A percentile compares a stretch with the other conserved stretches of the same genome.
phyloP scores from a whole-genome alignment of 2,113 vertebrate species.

The Atrichornis clamosus region DNA sequence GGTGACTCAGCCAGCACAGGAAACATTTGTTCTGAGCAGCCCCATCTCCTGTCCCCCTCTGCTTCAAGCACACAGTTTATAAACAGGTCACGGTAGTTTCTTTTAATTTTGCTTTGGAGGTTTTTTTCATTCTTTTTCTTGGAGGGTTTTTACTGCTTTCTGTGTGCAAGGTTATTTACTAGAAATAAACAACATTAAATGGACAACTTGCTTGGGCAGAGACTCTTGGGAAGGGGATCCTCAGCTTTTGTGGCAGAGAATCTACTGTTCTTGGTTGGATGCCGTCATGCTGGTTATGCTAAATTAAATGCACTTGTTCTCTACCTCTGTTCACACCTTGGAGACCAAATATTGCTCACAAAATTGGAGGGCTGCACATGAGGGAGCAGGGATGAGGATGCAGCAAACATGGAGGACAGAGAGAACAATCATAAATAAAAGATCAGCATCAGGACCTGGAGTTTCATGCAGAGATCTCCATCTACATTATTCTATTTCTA shows the following conservation, averaged over 20 bases:
- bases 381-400: not conserved
- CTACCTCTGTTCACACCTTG: not conserved
- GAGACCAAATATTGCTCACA: not conserved
- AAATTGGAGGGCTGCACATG: not conserved
- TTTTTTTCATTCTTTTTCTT: not conserved
- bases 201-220: rapidly evolving
- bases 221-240: not conserved
- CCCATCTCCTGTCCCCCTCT: slow-evolving; percentile 36
- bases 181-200: not conserved
- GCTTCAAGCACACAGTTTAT: not conserved
- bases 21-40: slow-evolving; percentile 33
- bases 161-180: not conserved
- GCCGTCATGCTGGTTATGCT: not conserved
- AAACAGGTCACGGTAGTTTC: not conserved
- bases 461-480: not conserved
- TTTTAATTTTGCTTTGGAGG: not conserved
- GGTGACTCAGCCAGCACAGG: not conserved
- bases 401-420: not conserved
- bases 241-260: not conserved
- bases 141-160: slow-evolving; percentile 21
- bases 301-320: not conserved
- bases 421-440: not conserved
- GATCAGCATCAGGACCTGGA: not conserved
- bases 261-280: not conserved
- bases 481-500: not conserved